Evolutionary conservation across 2,888 invertebrate species (phyloP), one percentile per base, ranked within the genome.

Genomic region (Hypomecis atomaria): DNA sequence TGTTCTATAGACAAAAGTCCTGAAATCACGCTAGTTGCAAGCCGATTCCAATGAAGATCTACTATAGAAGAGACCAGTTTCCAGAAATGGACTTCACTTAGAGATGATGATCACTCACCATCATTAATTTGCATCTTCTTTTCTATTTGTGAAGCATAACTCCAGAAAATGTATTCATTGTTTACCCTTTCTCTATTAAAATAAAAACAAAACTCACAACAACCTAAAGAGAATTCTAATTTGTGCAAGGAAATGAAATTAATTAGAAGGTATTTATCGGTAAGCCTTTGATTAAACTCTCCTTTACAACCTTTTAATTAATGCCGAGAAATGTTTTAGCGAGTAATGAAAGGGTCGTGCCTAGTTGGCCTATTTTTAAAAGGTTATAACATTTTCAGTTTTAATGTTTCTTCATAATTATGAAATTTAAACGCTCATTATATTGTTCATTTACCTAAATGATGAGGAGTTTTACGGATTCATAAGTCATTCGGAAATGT

Each of bases 201-300:
- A 55, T 60, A 58, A 53, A 71, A 72, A 66, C 57, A 71, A 67
- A 71, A 66, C 60, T 71, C 67, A 57, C 47, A 57, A 58, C 43
- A 66, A 62, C 59, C 52, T 50, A 59, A 72, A 69, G 56, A 66
- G 72, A 76, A 71, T 72, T 78, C 75, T 75, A 78, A 80, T 78
- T 78, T 77, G 69, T 67, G 69, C 66, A 73, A 68, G 72, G 74
- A 78, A 81, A 81, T 78, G 74, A 78, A 78, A 79, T 80, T 79
- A 82, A 83, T 80, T 81, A 77, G 75, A 78, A 77, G 78, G 80
- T 81, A 84, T 83, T 82, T 81, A 83, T 84, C 76, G 79, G 77
- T 71, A 75, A 76, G 75, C 75, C 77, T 79, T 78, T 83, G 79
- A 85, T 82, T 83, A 85, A 85, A 81, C 78, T 81, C 78, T 77